A percentile compares a stretch with the other conserved stretches of the same genome.
phyloP scores from a whole-genome alignment of 2,888 invertebrate species.

The Dorcus hopei region DNA sequence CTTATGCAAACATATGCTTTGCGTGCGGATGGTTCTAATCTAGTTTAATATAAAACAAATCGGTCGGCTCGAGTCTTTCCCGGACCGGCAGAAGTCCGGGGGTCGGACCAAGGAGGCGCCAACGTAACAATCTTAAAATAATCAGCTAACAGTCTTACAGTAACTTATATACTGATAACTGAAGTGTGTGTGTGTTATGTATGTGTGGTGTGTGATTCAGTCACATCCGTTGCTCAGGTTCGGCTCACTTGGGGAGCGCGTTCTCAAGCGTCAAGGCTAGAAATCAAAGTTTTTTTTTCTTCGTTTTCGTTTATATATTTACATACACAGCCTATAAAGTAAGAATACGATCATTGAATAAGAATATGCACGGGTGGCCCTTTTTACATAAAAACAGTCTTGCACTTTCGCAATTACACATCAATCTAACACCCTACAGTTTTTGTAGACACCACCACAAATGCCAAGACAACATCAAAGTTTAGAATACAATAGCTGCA shows the following conservation, averaged over 20 bases:
- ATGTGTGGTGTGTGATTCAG: slow-evolving; percentile 22
- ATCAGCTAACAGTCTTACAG: slow-evolving; percentile 49
- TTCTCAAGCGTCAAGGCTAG: slow-evolving; percentile 25
- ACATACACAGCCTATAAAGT: slow-evolving; percentile 50
- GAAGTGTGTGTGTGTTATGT: slow-evolving; percentile 25
- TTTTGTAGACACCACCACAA: too few relatives aligned
- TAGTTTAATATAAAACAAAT: slow-evolving; percentile 30
- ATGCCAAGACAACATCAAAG: too few relatives aligned
- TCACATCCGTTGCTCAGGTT: slow-evolving; percentile 43
- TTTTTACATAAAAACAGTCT: too few relatives aligned
- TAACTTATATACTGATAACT: slow-evolving; percentile 48
- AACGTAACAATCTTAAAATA: slow-evolving; percentile 30
- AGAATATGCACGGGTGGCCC: slow-evolving; percentile 12
- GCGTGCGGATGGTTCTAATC: slow-evolving; percentile 24
- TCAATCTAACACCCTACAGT: too few relatives aligned
- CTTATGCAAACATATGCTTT: slow-evolving; percentile 30
- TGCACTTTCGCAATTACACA: too few relatives aligned
- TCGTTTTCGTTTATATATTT: slow-evolving; percentile 33
- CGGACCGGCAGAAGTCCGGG: not conserved
- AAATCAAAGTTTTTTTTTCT: slow-evolving; percentile 16
- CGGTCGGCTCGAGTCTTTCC: not conserved
- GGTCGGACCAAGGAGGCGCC: slow-evolving; percentile 3
- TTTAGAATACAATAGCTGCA: too few relatives aligned
- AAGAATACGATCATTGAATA: slow-evolving; percentile 34
- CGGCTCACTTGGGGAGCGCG: slow-evolving; percentile 14